Conservation (phyloP, 2,797 vertebrate species). For the Dromococcyx pavoninus region DNA sequence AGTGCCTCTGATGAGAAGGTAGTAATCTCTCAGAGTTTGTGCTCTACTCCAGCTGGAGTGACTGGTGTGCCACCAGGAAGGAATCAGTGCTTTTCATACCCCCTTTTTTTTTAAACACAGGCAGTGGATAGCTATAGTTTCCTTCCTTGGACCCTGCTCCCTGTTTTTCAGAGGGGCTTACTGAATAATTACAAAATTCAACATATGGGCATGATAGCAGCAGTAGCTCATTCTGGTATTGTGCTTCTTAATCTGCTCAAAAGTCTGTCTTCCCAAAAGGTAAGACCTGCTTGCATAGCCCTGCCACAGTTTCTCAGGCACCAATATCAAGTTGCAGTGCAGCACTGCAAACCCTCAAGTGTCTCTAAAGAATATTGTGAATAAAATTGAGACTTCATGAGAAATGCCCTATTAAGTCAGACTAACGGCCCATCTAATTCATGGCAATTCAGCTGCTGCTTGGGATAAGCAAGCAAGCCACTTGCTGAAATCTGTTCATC, state of each 20-base stretch:
- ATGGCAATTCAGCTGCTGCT: not conserved
- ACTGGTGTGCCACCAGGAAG: not conserved
- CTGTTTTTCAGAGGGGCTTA: not conserved
- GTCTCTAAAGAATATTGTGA: not conserved
- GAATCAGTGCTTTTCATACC: not conserved
- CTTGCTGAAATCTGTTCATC: not conserved
- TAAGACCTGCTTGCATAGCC: not conserved
- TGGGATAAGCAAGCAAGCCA: not conserved
- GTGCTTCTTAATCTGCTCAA: not conserved
- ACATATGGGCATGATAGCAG: not conserved
- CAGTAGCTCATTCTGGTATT: not conserved
- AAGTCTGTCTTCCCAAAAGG: not conserved
- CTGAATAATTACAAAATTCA: not conserved
- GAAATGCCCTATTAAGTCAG: not conserved
- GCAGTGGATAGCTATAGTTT: not conserved
- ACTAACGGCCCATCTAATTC: constrained; percentile 24
- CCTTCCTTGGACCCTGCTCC: not conserved
- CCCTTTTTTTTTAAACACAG: not conserved
- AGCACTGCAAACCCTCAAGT: not conserved
- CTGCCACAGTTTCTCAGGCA: not conserved
- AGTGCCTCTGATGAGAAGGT: not conserved
- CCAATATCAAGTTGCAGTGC: not conserved
- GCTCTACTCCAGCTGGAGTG: not conserved
- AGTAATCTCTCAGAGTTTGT: not conserved
- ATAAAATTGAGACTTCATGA: not conserved